Evolutionary conservation across 1,140 invertebrate genomes (phyloP).

Genomic region (Drosophila sp.): DNA sequence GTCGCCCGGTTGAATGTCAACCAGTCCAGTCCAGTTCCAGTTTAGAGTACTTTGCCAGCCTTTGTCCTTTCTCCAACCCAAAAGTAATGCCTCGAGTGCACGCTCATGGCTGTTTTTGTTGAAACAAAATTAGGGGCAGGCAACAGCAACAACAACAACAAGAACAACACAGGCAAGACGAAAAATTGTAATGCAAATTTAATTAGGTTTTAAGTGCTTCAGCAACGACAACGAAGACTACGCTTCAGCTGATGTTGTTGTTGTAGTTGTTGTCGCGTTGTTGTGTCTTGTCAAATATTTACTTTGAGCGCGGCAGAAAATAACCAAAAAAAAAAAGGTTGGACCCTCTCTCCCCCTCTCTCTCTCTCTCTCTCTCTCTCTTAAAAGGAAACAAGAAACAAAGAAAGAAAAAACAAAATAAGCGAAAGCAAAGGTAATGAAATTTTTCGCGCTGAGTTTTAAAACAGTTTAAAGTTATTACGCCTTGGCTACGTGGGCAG

Average conservation of each 20-base stretch:
- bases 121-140: slow-evolving; percentile 71
- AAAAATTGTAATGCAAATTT: slow-evolving; percentile 80
- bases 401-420: slow-evolving; percentile 45
- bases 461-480: slow-evolving; percentile 80
- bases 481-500: slow-evolving; percentile 58
- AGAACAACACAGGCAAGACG: slow-evolving; percentile 39
- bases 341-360: slow-evolving; percentile 23
- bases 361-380: background rate
- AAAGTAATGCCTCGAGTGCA: slow-evolving; percentile 54
- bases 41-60: slow-evolving; percentile 38
- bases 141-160: slow-evolving; percentile 36
- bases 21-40: slow-evolving; percentile 49
- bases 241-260: slow-evolving; percentile 27
- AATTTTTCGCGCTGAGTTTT: slow-evolving; percentile 75
- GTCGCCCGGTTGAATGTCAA: slow-evolving; percentile 63
- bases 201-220: slow-evolving; percentile 80
- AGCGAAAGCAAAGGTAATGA: slow-evolving; percentile 65
- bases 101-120: slow-evolving; percentile 65
- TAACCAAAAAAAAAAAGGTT: slow-evolving; percentile 74
- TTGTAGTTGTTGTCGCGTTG: slow-evolving; percentile 39
- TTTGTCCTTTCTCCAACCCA: slow-evolving; percentile 33
- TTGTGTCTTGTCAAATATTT: slow-evolving; percentile 74
- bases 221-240: slow-evolving; percentile 58
- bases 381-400: background rate
- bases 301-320: slow-evolving; percentile 72